phyloP scores from a whole-genome alignment of 2,113 vertebrate species.

The Xiphorhynchus elegans region DNA sequence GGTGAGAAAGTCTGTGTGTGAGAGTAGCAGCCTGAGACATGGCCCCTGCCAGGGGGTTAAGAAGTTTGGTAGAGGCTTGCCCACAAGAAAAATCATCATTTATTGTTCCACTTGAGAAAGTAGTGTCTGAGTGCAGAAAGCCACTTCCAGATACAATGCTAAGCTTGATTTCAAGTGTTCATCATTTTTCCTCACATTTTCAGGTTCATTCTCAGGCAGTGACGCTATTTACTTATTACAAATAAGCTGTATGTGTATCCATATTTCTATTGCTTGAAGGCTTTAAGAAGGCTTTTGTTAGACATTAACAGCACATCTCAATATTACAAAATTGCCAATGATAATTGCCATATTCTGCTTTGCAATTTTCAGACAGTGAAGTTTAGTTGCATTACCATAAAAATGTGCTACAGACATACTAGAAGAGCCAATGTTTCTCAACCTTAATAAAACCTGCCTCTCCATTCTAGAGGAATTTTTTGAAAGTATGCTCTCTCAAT shows the following conservation, averaged over 20 bases:
- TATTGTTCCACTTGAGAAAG: not conserved
- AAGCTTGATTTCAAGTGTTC: not conserved
- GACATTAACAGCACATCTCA: not conserved
- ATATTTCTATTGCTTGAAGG: not conserved
- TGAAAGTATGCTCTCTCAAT: conserved; percentile 12
- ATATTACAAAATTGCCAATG: not conserved
- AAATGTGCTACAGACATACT: not conserved
- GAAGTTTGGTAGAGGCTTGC: not conserved
- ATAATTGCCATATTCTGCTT: not conserved
- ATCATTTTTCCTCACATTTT: not conserved
- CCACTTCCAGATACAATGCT: not conserved
- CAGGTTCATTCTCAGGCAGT: not conserved
- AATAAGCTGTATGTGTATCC: not conserved
- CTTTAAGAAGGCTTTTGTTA: not conserved
- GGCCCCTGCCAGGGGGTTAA: not conserved
- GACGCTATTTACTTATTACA: not conserved
- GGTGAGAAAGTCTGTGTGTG: not conserved
- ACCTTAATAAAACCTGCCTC: not conserved
- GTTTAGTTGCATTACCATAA: not conserved
- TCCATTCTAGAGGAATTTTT: not conserved
- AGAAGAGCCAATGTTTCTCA: not conserved
- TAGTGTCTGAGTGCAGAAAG: not conserved
- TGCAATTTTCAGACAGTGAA: not conserved
- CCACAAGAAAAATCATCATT: not conserved
- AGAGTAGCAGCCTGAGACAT: not conserved